phyloP scores from a whole-genome alignment of 2,113 vertebrate species.

The Datnioides undecimradiatus region DNA sequence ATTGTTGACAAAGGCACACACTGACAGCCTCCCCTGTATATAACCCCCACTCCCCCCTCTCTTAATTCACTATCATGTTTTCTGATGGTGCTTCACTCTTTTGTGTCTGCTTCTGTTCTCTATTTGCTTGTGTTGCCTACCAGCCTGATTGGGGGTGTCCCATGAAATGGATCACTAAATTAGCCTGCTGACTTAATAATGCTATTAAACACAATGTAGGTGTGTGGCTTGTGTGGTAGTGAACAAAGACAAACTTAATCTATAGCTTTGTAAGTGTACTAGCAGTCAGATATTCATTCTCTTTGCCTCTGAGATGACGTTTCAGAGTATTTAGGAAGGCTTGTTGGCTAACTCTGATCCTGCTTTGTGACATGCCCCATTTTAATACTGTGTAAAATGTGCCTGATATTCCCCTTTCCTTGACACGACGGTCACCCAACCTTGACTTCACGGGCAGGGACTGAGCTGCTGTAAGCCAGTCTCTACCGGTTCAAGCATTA shows the following conservation, averaged over 20 bases:
- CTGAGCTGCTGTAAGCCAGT: slow-evolving; percentile 28
- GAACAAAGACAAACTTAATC: slow-evolving; percentile 61
- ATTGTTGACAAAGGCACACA: slow-evolving; percentile 70
- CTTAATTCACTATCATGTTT: slow-evolving; percentile 55
- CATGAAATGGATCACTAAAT: slow-evolving; percentile 58
- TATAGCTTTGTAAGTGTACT: slow-evolving; percentile 67
- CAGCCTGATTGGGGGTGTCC: slow-evolving; percentile 45
- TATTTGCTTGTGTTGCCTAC: slow-evolving; percentile 63
- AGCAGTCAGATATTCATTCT: slow-evolving; percentile 58
- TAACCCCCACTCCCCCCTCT: slow-evolving; percentile 38
- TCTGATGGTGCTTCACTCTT: slow-evolving; percentile 60
- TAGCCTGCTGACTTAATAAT: slow-evolving; percentile 63
- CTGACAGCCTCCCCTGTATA: slow-evolving; percentile 68
- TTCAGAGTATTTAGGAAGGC: slow-evolving; percentile 42
- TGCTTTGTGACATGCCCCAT: slow-evolving; percentile 50
- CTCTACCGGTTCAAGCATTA: slow-evolving; percentile 17
- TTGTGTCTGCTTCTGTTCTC: slow-evolving; percentile 64
- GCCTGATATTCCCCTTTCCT: slow-evolving; percentile 20
- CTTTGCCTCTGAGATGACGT: slow-evolving; percentile 19
- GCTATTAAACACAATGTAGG: slow-evolving; percentile 56
- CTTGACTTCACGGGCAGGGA: background rate
- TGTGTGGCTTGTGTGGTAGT: slow-evolving; percentile 72
- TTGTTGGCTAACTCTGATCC: slow-evolving; percentile 57
- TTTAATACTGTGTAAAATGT: slow-evolving; percentile 38
- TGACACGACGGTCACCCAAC: background rate